A percentile compares a stretch with the other conserved stretches of the same genome.
phyloP scores from a whole-genome alignment of 37 sponge, comb jelly and placozoan genomes.

The Sycon ciliatum region DNA sequence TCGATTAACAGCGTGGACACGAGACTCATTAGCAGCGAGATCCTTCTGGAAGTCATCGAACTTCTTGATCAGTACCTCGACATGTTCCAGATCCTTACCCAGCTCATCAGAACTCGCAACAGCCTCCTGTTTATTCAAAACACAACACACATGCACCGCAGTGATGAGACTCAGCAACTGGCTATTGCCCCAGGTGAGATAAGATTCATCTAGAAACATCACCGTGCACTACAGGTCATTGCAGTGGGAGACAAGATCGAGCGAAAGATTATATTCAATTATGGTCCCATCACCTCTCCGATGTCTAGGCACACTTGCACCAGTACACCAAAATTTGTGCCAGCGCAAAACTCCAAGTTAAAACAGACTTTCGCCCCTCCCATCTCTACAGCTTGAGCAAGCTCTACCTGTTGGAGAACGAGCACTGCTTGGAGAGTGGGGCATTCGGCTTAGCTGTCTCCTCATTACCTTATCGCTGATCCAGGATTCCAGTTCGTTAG shows the following conservation, averaged over 20 bases:
- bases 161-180: background rate
- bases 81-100: slow-evolving; percentile 80
- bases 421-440: background rate
- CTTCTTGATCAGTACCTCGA: slow-evolving; percentile 56
- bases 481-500: slow-evolving; percentile 78
- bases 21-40: slow-evolving; percentile 48
- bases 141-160: background rate
- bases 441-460: background rate
- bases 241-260: no score
- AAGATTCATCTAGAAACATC: no score
- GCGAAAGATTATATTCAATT: background rate
- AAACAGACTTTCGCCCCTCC: no score
- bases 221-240: no score
- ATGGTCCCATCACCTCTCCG: background rate
- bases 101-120: slow-evolving; percentile 63
- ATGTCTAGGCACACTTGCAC: background rate
- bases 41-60: slow-evolving; percentile 73
- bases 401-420: no score
- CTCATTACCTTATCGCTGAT: slow-evolving; percentile 58
- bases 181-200: no score
- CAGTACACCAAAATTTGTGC: no score
- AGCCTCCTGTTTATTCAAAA: slow-evolving; percentile 34
- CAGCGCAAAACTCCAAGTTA: no score
- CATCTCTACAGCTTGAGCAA: no score
- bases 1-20: slow-evolving; percentile 47